Percentiles rank a stretch among this genome's conserved stretches.
Evolutionary conservation across 1,140 invertebrate genomes (phyloP).

Genomic region (Archegozetes longisetosus): DNA sequence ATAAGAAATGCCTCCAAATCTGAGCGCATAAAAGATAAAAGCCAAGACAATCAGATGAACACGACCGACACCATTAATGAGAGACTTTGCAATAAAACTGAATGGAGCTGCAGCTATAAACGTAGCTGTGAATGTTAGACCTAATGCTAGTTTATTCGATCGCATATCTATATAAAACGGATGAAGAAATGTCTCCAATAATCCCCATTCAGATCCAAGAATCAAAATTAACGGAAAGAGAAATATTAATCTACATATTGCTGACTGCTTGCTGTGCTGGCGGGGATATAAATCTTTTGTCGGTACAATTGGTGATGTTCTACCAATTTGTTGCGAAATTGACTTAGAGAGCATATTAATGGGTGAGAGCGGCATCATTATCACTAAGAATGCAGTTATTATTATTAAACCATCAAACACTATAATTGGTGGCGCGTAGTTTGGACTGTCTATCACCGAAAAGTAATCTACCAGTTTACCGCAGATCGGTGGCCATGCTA

Average conservation of each 20-base stretch:
- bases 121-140: constrained; percentile 15
- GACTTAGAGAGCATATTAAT: not conserved
- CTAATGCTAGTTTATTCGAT: constrained; percentile 13
- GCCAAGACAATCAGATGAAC: constrained; percentile 20
- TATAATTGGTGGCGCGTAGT: constrained; percentile 19
- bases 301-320: constrained; percentile 2
- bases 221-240: constrained; percentile 17
- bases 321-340: constrained; percentile 4
- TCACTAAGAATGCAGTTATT: constrained; percentile 17
- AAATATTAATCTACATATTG: constrained; percentile 13
- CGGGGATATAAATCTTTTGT: constrained; percentile 8
- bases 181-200: constrained; percentile 15
- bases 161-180: constrained; percentile 19
- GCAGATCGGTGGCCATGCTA: constrained; percentile 19
- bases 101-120: constrained; percentile 19
- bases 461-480: constrained; percentile 21
- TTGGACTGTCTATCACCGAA: constrained; percentile 10
- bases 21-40: constrained; percentile 22
- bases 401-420: constrained; percentile 20
- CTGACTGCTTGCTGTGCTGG: constrained; percentile 5
- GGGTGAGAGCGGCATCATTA: constrained; percentile 17
- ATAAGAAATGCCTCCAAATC: constrained; percentile 21
- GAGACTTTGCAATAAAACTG: constrained; percentile 20
- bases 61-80: constrained; percentile 21
- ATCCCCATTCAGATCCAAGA: constrained; percentile 20